phyloP scores from a whole-genome alignment of 1,140 invertebrate species.

The Temnothorax curvispinosus region DNA sequence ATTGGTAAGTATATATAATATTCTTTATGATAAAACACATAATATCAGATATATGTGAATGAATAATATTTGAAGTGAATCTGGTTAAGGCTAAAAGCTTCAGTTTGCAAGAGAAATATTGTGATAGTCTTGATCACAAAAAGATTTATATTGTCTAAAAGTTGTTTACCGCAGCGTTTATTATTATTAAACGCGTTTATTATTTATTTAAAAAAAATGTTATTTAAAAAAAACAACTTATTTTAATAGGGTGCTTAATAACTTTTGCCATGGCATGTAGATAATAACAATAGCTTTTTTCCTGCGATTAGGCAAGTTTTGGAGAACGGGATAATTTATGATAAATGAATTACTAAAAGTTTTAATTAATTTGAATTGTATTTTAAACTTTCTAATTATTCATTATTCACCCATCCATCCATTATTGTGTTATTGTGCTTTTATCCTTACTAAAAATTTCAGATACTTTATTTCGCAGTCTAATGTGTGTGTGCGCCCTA shows the following conservation, averaged over 20 bases:
- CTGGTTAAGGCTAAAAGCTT: not conserved
- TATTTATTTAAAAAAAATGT: too few species aligned
- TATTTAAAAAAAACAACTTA: too few species aligned
- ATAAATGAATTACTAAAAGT: not conserved
- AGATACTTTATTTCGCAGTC: not conserved
- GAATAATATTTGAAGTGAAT: not conserved
- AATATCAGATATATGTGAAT: not conserved
- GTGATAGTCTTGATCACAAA: not conserved
- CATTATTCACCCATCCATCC: not conserved
- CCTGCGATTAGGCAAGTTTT: not conserved
- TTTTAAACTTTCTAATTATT: not conserved
- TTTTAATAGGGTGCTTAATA: too few species aligned
- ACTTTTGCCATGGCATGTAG: too few species aligned
- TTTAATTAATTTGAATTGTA: not conserved
- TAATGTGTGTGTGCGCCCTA: not conserved
- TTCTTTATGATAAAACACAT: not conserved
- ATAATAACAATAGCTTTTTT: not conserved
- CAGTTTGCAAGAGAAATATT: not conserved
- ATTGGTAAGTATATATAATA: too few species aligned
- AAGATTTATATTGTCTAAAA: too few species aligned
- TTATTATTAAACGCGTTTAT: too few species aligned
- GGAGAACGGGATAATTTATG: not conserved
- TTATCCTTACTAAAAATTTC: not conserved
- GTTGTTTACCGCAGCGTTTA: too few species aligned
- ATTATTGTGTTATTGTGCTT: not conserved